Evolutionary conservation across 2,113 vertebrate species (phyloP).

Genomic region (Synodontis membranacea): DNA sequence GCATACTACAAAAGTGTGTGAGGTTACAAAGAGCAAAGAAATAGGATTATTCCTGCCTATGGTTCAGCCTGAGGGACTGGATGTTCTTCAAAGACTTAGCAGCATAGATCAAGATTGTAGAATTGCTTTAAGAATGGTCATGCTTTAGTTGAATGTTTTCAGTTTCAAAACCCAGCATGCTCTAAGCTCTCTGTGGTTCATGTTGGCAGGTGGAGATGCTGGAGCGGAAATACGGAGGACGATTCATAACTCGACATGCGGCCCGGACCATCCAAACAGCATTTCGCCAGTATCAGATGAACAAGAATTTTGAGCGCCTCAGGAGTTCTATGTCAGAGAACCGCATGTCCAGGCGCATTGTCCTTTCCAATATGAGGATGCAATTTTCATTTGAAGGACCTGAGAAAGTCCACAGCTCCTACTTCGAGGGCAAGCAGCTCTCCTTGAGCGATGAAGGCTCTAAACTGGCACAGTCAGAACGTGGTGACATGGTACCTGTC

Average conservation of each 20-base stretch:
- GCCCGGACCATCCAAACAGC: conserved; percentile 97
- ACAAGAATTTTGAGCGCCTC: conserved; percentile 97
- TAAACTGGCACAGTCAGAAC: conserved; percentile 81
- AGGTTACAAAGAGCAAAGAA: conserved; percentile 30
- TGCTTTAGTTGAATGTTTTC: background rate
- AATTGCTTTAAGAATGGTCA: background rate
- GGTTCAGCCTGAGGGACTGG: conserved; percentile 21
- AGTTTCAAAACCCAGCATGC: background rate
- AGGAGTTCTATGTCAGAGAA: conserved; percentile 99
- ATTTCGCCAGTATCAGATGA: conserved; percentile 99
- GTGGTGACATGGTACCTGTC: conserved; percentile 75
- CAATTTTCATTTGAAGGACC: conserved; percentile 99
- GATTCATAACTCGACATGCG: conserved; percentile 96
- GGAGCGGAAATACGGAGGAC: conserved; percentile 97
- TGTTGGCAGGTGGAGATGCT: conserved; percentile 93
- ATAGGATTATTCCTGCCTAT: conserved; percentile 43
- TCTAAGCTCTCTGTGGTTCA: conserved; percentile 16
- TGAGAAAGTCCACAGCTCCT: conserved; percentile 96
- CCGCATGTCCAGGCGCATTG: conserved; percentile 95
- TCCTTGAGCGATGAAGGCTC: conserved; percentile 84
- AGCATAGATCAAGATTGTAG: background rate
- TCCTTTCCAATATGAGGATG: conserved; percentile 99
- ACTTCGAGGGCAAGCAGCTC: conserved; percentile 94
- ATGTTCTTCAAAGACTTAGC: conserved; percentile 5
- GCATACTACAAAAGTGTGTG: background rate